Conservation (phyloP, 2,113 vertebrate species). For the Halichoeres trimaculatus region DNA sequence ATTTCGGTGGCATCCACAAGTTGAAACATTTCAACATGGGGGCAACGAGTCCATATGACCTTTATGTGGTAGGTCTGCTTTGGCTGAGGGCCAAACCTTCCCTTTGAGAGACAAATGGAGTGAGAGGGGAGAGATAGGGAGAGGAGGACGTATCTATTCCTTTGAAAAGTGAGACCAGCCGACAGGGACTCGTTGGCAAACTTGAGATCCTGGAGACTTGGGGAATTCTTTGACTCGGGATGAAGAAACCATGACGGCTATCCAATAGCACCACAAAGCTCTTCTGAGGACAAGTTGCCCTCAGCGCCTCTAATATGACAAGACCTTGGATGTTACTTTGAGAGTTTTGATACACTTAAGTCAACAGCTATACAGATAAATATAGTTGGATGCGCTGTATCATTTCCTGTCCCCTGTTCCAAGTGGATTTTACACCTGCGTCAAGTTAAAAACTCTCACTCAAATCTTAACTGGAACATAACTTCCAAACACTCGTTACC, state of each 20-base stretch:
- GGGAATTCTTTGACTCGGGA: slow-evolving; percentile 67
- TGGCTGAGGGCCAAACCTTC: slow-evolving; percentile 68
- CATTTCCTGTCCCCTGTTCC: too few relatives aligned
- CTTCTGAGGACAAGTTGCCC: slow-evolving; percentile 43
- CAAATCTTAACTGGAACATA: too few relatives aligned
- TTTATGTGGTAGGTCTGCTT: slow-evolving; percentile 70
- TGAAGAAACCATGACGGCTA: slow-evolving; percentile 59
- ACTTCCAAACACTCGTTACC: too few relatives aligned
- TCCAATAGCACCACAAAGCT: slow-evolving; percentile 45
- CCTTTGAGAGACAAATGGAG: slow-evolving; percentile 68
- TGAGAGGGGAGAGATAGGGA: slow-evolving; percentile 56
- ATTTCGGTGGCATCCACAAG: slow-evolving; percentile 58
- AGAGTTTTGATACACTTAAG: slow-evolving; percentile 9
- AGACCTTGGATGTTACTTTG: slow-evolving; percentile 32
- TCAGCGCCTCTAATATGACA: slow-evolving; percentile 41
- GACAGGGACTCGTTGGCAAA: slow-evolving; percentile 73
- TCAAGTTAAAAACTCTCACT: too few relatives aligned
- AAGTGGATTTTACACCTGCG: too few relatives aligned
- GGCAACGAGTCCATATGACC: slow-evolving; percentile 75
- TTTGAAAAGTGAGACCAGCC: slow-evolving; percentile 75
- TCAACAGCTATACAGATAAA: neutral
- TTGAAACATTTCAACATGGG: slow-evolving; percentile 60
- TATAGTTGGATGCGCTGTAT: slow-evolving; percentile 5
- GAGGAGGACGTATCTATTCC: slow-evolving; percentile 69
- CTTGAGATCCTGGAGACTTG: slow-evolving; percentile 66